These are phyloP conservation scores for Agelas oroides DNA, from an alignment of 37 sponge, comb jelly and placozoan genomes.

Conservation along the genomic window DNA sequence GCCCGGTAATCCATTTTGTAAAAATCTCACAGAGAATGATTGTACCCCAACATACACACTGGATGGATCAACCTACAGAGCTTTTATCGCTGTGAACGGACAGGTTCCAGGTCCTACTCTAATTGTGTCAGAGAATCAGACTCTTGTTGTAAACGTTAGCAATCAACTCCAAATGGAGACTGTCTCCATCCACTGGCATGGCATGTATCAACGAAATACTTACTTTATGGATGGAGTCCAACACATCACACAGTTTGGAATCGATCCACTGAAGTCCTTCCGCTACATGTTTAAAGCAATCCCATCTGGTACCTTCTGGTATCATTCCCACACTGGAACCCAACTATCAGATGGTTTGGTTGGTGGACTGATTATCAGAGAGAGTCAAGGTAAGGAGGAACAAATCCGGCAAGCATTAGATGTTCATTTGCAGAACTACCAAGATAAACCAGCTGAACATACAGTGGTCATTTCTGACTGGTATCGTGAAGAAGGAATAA, in stretches of 20 bases:
- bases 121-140: too few species aligned
- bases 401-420: not conserved
- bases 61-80: slow-evolving; percentile 34
- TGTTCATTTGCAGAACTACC: not conserved
- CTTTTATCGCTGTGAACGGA: slow-evolving; percentile 33
- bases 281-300: slow-evolving; percentile 55
- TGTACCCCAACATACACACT: too few species aligned
- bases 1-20: too few species aligned
- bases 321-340: slow-evolving; percentile 72
- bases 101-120: slow-evolving; percentile 54
- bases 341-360: slow-evolving; percentile 71
- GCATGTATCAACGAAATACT: too few species aligned
- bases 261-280: too few species aligned
- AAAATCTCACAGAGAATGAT: too few species aligned
- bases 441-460: slow-evolving; percentile 55
- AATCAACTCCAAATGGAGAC: too few species aligned
- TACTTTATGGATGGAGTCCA: too few species aligned
- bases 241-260: too few species aligned
- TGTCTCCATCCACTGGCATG: too few species aligned
- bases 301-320: slow-evolving; percentile 74
- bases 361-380: slow-evolving; percentile 69
- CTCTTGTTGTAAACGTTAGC: too few species aligned
- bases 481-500: slow-evolving; percentile 47
- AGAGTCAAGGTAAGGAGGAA: too few species aligned
- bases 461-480: slow-evolving; percentile 69